Percentiles rank a stretch among this genome's conserved stretches.
These are phyloP conservation scores for Spicauda simplicius DNA, from an alignment of 2,888 invertebrate species.

Conservation along the genomic window DNA sequence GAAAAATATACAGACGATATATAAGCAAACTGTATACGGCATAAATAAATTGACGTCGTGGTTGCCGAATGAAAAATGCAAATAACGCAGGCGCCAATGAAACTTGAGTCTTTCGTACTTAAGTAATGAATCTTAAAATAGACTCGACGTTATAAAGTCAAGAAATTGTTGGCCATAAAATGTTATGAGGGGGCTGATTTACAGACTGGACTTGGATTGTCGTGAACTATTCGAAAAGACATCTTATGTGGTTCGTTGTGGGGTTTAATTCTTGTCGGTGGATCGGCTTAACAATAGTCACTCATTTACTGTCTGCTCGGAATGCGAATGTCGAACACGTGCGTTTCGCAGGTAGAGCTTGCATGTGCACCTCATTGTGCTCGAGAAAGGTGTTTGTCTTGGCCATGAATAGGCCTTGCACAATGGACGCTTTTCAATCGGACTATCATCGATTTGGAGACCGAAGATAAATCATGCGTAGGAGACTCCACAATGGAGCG, in stretches of 20 bases:
- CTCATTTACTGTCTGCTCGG: slow-evolving; percentile 61
- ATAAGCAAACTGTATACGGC: slow-evolving; percentile 25
- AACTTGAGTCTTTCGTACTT: slow-evolving; percentile 40
- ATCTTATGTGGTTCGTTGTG: slow-evolving; percentile 51
- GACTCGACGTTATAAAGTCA: slow-evolving; percentile 57
- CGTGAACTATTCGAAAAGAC: slow-evolving; percentile 49
- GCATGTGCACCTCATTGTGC: slow-evolving; percentile 80
- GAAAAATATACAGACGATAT: not conserved
- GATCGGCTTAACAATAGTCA: slow-evolving; percentile 41
- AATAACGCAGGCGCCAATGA: slow-evolving; percentile 23
- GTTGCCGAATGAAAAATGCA: slow-evolving; percentile 25
- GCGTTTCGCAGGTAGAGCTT: slow-evolving; percentile 77
- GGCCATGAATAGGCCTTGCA: slow-evolving; percentile 72
- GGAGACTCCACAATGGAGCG: slow-evolving; percentile 70
- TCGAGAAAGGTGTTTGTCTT: slow-evolving; percentile 72
- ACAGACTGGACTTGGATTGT: slow-evolving; percentile 48
- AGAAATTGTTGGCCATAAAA: slow-evolving; percentile 64
- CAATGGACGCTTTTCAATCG: slow-evolving; percentile 70
- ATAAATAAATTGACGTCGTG: slow-evolving; percentile 13
- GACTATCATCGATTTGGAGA: slow-evolving; percentile 71
- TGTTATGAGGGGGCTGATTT: slow-evolving; percentile 61
- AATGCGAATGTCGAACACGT: slow-evolving; percentile 80
- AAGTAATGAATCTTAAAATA: slow-evolving; percentile 58
- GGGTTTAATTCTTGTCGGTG: slow-evolving; percentile 53
- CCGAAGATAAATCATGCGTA: slow-evolving; percentile 77